Conservation (phyloP, 2,797 vertebrate species). For the Antennarius maculatus region DNA sequence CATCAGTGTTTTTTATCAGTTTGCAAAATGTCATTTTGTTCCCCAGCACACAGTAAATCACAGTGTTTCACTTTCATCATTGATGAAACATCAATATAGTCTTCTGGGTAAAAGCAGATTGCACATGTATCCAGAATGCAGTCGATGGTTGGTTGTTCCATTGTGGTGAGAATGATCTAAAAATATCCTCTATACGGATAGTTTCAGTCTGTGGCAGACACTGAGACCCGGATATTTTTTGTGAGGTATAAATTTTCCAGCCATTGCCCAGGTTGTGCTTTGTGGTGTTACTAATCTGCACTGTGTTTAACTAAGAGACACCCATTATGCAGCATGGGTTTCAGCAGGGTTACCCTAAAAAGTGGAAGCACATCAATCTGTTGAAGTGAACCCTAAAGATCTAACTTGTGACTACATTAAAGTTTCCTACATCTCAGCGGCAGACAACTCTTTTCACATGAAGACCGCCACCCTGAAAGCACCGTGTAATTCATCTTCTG, state of each 20-base stretch:
- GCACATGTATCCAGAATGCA: neutral
- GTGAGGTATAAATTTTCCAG: no score
- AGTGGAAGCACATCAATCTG: neutral
- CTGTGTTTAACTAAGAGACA: no score
- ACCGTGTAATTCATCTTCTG: conserved; percentile 26
- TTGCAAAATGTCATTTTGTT: neutral
- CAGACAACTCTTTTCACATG: conserved; percentile 5
- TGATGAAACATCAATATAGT: conserved; percentile 27
- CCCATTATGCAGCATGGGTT: neutral
- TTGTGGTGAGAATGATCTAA: neutral
- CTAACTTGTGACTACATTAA: neutral
- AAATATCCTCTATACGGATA: no score
- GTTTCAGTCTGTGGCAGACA: no score
- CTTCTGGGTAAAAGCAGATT: conserved; percentile 20
- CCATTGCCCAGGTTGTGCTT: no score
- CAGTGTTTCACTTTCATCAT: conserved; percentile 14
- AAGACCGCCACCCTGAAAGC: conserved; percentile 22
- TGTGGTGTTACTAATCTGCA: no score
- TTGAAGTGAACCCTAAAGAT: neutral
- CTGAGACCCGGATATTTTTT: no score
- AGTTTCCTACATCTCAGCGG: conserved; percentile 12
- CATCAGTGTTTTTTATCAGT: no score
- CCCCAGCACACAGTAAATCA: conserved; percentile 19
- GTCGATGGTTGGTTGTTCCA: neutral
- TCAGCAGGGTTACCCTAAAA: neutral